phyloP scores from a whole-genome alignment of 92 coral and sea anemone genomes.

The Umimayanthus chanpuru region DNA sequence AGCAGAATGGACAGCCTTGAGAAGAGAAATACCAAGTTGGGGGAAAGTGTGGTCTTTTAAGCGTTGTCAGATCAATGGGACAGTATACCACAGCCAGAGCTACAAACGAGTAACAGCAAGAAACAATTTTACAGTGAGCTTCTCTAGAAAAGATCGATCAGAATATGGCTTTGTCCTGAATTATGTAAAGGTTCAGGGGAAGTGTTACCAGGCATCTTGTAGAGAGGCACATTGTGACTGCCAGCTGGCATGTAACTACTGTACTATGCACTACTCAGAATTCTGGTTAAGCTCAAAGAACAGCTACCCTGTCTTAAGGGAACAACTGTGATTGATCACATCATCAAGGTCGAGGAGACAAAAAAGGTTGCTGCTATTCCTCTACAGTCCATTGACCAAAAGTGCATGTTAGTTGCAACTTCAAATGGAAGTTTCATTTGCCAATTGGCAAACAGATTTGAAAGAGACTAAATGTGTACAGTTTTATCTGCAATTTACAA shows the following conservation, averaged over 20 bases:
- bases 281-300: slow-evolving; percentile 15
- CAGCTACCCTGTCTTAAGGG: slow-evolving; percentile 40
- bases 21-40: slow-evolving; percentile 45
- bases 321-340: slow-evolving; percentile 38
- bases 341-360: slow-evolving; percentile 37
- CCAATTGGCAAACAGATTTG: slow-evolving; percentile 57
- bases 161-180: slow-evolving; percentile 37
- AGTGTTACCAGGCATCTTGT: slow-evolving; percentile 7
- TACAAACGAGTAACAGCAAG: slow-evolving; percentile 49
- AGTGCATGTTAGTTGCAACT: slow-evolving; percentile 49
- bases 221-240: neutral
- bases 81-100: slow-evolving; percentile 29
- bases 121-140: slow-evolving; percentile 46
- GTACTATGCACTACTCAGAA: neutral
- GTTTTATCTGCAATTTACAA: slow-evolving; percentile 9
- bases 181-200: slow-evolving; percentile 5
- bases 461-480: slow-evolving; percentile 48
- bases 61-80: slow-evolving; percentile 41
- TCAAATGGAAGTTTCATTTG: slow-evolving; percentile 52
- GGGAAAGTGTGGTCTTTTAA: slow-evolving; percentile 53
- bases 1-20: slow-evolving; percentile 36
- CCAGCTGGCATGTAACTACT: neutral
- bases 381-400: slow-evolving; percentile 40
- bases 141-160: slow-evolving; percentile 8
- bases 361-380: neutral